Conservation (phyloP, 2,888 invertebrate species). For the Aphelenchoides bicaudatus region DNA sequence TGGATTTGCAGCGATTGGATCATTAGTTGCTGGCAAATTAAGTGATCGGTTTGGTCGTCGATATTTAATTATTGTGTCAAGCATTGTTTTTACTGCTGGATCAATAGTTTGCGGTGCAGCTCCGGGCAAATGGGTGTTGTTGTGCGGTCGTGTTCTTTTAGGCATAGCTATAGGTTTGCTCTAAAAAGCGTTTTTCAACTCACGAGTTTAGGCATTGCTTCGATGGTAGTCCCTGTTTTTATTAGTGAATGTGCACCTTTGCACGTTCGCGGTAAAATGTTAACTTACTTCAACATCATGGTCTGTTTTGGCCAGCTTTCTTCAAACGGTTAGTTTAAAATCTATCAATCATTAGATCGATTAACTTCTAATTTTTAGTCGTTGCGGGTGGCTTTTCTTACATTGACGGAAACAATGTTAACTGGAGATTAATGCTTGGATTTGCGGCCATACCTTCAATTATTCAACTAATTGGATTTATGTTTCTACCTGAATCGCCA, state of each 20-base stretch:
- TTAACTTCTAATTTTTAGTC: constrained; percentile 58
- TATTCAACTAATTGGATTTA: constrained; percentile 65
- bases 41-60: constrained; percentile 65
- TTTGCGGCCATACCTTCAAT: constrained; percentile 65
- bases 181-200: neutral
- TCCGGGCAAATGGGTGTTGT: constrained; percentile 38
- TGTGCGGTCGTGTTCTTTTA: constrained; percentile 48
- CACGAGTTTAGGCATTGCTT: constrained; percentile 44
- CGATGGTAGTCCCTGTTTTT: constrained; percentile 67
- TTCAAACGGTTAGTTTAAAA: constrained; percentile 39
- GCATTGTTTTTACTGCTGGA: constrained; percentile 64
- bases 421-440: constrained; percentile 67
- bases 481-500: constrained; percentile 66
- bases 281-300: constrained; percentile 63
- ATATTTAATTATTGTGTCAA: constrained; percentile 64
- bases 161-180: constrained; percentile 51
- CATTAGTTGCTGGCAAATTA: constrained; percentile 60
- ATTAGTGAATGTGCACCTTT: constrained; percentile 66
- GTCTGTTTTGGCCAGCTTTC: constrained; percentile 66
- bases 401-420: constrained; percentile 60
- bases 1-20: constrained; percentile 36
- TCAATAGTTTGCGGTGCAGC: constrained; percentile 62
- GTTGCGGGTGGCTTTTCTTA: constrained; percentile 65
- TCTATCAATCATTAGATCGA: neutral
- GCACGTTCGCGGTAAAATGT: constrained; percentile 64